Evolutionary conservation across 1,140 invertebrate genomes (phyloP).

Genomic region (Cotesia vestalis): DNA sequence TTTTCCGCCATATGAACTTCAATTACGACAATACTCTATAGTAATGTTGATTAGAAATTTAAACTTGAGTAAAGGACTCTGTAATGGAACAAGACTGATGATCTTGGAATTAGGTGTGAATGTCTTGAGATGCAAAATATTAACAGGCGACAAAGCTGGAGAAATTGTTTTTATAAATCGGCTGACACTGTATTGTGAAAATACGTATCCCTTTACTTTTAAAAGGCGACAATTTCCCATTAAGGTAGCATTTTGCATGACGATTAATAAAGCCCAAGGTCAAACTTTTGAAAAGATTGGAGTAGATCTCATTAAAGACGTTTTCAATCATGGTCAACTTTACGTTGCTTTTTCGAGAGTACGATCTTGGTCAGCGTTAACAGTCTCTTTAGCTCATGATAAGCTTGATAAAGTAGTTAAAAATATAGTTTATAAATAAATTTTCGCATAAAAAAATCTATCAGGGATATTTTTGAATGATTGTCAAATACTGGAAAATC

Average conservation of each 20-base stretch:
- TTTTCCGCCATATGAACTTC: constrained; percentile 22
- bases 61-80: constrained; percentile 30
- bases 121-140: constrained; percentile 32
- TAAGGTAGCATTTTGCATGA: constrained; percentile 65
- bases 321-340: constrained; percentile 52
- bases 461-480: too few relatives aligned
- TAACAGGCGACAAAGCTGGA: constrained; percentile 33
- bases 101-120: constrained; percentile 36
- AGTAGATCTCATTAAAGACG: constrained; percentile 36
- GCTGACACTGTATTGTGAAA: constrained; percentile 24
- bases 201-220: constrained; percentile 21
- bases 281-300: constrained; percentile 48
- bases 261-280: constrained; percentile 59
- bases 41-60: constrained; percentile 33
- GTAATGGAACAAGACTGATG: constrained; percentile 38
- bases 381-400: constrained; percentile 16
- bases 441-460: neutral
- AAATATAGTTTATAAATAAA: constrained; percentile 25
- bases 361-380: constrained; percentile 20
- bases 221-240: constrained; percentile 43
- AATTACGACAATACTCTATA: neutral
- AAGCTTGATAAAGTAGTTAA: neutral
- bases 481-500: too few relatives aligned
- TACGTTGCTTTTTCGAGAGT: constrained; percentile 47
- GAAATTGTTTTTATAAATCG: constrained; percentile 38